phyloP scores from a whole-genome alignment of 2,888 invertebrate species.

The Gibbula magus region DNA sequence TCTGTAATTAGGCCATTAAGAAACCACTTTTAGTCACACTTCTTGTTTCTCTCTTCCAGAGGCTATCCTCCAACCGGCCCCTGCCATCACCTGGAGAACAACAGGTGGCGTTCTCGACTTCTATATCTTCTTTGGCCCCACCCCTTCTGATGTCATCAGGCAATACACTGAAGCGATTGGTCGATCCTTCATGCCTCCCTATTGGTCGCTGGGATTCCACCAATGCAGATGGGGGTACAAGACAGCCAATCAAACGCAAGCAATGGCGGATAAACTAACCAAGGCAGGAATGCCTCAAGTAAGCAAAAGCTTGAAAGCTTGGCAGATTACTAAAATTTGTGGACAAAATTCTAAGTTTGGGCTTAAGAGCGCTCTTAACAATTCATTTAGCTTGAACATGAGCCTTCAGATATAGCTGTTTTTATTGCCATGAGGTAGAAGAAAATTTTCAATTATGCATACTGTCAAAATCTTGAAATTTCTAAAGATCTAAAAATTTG shows the following conservation, averaged over 20 bases:
- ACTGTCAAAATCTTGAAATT: too few species aligned
- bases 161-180: slow-evolving; percentile 65
- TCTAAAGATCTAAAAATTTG: too few species aligned
- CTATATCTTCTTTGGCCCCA: slow-evolving; percentile 85
- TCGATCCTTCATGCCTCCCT: slow-evolving; percentile 65
- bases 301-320: neutral
- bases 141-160: slow-evolving; percentile 78
- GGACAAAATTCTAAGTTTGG: too few species aligned
- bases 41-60: slow-evolving; percentile 47
- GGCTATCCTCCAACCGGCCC: slow-evolving; percentile 79
- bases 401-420: too few species aligned
- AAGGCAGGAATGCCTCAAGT: slow-evolving; percentile 60
- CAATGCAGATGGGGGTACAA: slow-evolving; percentile 81
- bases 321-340: too few species aligned
- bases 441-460: too few species aligned
- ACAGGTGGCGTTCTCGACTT: slow-evolving; percentile 88
- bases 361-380: too few species aligned
- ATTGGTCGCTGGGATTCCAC: slow-evolving; percentile 91
- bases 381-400: too few species aligned
- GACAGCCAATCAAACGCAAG: slow-evolving; percentile 53
- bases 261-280: slow-evolving; percentile 50
- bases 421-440: too few species aligned
- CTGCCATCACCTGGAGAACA: slow-evolving; percentile 87
- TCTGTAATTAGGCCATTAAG: too few species aligned
- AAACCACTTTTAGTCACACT: too few species aligned